These are phyloP conservation scores for Drosophila mayaguana DNA, from an alignment of 2,888 invertebrate genomes.

Conservation along the genomic window DNA sequence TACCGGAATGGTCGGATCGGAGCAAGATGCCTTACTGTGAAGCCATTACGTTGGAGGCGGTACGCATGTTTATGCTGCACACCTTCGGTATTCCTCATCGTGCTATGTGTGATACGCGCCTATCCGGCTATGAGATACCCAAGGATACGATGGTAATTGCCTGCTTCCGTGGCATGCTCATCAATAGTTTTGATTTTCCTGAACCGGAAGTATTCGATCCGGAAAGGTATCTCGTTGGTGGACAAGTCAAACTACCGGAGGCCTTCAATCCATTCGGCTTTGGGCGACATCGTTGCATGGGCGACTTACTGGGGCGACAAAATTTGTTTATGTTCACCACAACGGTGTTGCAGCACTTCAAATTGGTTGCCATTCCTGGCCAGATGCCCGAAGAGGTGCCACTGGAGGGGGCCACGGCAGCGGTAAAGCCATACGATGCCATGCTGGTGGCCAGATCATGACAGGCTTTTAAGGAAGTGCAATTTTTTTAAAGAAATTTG, in stretches of 20 bases:
- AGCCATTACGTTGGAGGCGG: conserved; percentile 91
- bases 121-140: conserved; percentile 91
- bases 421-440: conserved; percentile 90
- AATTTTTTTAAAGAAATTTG: not conserved
- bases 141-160: conserved; percentile 93
- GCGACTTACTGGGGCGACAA: conserved; percentile 90
- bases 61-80: conserved; percentile 92
- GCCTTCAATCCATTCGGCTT: conserved; percentile 92
- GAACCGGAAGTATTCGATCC: conserved; percentile 91
- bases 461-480: not conserved
- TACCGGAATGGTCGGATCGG: conserved; percentile 90
- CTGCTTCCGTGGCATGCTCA: conserved; percentile 90
- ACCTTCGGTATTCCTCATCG: conserved; percentile 93
- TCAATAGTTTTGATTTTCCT: conserved; percentile 89
- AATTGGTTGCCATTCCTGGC: conserved; percentile 88
- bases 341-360: conserved; percentile 90
- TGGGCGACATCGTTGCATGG: conserved; percentile 93
- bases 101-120: conserved; percentile 89
- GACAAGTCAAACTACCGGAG: conserved; percentile 88
- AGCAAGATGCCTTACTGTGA: conserved; percentile 92
- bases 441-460: conserved; percentile 86
- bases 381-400: conserved; percentile 89
- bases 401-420: conserved; percentile 92
- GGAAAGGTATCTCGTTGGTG: conserved; percentile 89
- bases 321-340: conserved; percentile 92